Base-by-base conservation (phyloP, 2,888 invertebrate genomes). In the Aelia acuminata region DNA sequence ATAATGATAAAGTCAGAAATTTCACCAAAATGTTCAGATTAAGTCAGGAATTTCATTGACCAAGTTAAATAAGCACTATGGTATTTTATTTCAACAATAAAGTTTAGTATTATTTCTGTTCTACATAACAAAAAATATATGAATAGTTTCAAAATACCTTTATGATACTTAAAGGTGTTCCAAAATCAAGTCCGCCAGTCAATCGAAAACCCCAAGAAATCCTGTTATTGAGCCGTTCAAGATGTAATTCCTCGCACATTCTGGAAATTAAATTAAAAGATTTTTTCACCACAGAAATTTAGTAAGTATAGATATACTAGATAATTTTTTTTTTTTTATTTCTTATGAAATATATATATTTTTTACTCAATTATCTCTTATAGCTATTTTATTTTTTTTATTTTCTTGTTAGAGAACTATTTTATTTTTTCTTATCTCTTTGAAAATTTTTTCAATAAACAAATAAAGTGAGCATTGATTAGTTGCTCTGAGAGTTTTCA, bases 171-270 rank as follows among this genome's bases (percentile, higher is more conserved):
- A 96, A 93, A 18, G 96, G 96, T 91, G 95, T 94, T 85, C 95
- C 95, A 91, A 94, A 96, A 92, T 96, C 96, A 86, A 94, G 93
- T 84, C 96, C 96, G 84, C 96, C 96, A 90, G 95, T 94, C 89
- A 97, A 93, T 88, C 96, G 94, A 92, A 97, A 96, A 87, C 96
- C 96, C 96, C 96, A 97, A 87, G 95, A 94, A 47, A 89, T 88
- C 43, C 80, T 63, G 89, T 94, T 94, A 57, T 90, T 90, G 84
- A 89, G 89, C 39, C 90, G 89, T 48, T 90, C 90, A 80, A 91
- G 90, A 87, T 88, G 89, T 18, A 91, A 89, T 89, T 91, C 90
- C 87, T 91, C 91, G 75, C 90, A 90, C 91, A 91, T 91, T 86
- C 89, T 88, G 18, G 22, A 89, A 89, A 84, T 87, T 20, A 87